phyloP scores from a whole-genome alignment of 2,113 vertebrate species.

The Dinomys branickii region DNA sequence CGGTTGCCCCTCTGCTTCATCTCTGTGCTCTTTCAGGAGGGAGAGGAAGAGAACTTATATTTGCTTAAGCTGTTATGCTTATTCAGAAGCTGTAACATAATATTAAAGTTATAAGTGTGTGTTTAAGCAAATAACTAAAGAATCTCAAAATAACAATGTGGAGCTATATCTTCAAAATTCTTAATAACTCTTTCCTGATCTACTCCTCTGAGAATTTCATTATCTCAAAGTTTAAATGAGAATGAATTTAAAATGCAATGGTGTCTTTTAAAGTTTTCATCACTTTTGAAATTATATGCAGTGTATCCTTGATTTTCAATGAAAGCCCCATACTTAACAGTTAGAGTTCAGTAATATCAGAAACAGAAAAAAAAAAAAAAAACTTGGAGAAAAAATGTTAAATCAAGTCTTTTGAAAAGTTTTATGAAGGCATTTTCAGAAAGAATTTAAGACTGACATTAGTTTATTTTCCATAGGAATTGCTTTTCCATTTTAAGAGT shows the following conservation, averaged over 20 bases:
- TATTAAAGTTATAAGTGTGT: background rate
- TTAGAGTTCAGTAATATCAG: background rate
- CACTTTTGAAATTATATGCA: slow-evolving; percentile 24
- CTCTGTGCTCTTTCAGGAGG: background rate
- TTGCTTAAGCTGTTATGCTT: background rate
- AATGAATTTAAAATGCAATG: slow-evolving; percentile 7
- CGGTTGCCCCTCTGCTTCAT: background rate
- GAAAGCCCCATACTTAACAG: background rate
- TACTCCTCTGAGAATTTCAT: background rate
- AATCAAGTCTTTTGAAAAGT: background rate
- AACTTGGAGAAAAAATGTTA: background rate
- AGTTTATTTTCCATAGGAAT: background rate
- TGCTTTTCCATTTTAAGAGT: background rate
- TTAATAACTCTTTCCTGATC: background rate
- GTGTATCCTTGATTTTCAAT: background rate
- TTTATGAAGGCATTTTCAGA: background rate
- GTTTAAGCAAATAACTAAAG: background rate
- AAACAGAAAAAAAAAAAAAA: background rate
- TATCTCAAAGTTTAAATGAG: slow-evolving; percentile 4
- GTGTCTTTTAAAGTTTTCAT: background rate
- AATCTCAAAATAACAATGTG: background rate
- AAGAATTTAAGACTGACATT: background rate
- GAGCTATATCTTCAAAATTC: background rate
- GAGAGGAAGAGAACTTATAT: background rate
- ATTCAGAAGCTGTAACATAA: background rate